Percentiles rank a stretch among this genome's conserved stretches.
Conservation (phyloP, 2,888 invertebrate genomes). For the Himalopsyche anomala region DNA sequence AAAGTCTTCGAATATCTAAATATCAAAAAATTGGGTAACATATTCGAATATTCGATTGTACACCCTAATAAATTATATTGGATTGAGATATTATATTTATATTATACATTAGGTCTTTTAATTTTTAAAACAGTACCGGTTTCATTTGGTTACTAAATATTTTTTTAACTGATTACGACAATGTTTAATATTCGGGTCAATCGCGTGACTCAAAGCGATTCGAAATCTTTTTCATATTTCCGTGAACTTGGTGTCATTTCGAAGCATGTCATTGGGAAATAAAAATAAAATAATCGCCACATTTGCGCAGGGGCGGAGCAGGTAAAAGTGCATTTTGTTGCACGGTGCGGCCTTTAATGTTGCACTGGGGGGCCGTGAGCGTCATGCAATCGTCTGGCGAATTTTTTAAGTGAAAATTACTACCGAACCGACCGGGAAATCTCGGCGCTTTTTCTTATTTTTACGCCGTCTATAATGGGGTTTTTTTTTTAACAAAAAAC, state of each 20-base stretch:
- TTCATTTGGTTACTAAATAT: no score
- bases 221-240: neutral
- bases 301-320: conserved; percentile 4
- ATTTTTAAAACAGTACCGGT: no score
- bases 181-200: neutral
- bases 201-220: neutral
- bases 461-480: conserved; percentile 20
- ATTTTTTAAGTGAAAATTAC: conserved; percentile 58
- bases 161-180: no score
- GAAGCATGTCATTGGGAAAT: conserved; percentile 7
- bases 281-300: conserved; percentile 18
- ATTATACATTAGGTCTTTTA: no score
- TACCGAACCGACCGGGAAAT: neutral
- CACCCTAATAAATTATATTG: no score
- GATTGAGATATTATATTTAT: no score
- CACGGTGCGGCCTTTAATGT: conserved; percentile 48
- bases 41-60: no score
- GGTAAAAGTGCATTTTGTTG: conserved; percentile 50
- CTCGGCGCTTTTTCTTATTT: conserved; percentile 33
- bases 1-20: no score
- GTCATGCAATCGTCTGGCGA: conserved; percentile 16
- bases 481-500: neutral
- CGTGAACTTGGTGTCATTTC: conserved; percentile 5
- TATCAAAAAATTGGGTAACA: no score
- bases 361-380: conserved; percentile 45